A percentile compares a stretch with the other conserved stretches of the same genome.
Evolutionary conservation across 2,888 invertebrate genomes (phyloP).

Genomic region (Eubasilissa splendida): DNA sequence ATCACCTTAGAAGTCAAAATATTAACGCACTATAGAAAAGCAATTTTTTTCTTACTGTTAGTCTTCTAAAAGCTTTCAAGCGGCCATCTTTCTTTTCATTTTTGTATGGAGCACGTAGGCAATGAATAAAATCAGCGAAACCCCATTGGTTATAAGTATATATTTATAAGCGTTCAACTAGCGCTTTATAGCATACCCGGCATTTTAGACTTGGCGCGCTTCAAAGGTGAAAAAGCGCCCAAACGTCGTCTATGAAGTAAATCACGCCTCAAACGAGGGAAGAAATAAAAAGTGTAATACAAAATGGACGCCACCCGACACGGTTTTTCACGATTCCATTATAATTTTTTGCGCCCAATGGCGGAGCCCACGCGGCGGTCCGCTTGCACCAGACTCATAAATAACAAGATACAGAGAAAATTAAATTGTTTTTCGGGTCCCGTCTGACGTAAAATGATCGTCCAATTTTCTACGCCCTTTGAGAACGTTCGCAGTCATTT

Average conservation of each 20-base stretch:
- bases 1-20: no score
- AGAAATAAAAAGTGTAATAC: neutral
- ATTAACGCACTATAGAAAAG: no score
- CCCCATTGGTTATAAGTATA: neutral
- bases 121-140: neutral
- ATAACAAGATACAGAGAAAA: conserved; percentile 50
- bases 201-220: neutral
- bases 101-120: no score
- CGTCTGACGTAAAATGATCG: conserved; percentile 31
- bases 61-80: no score
- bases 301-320: conserved; percentile 38
- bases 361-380: conserved; percentile 28
- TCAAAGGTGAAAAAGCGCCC: neutral
- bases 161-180: neutral
- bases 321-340: conserved; percentile 24
- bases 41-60: no score
- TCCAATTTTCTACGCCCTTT: conserved; percentile 2
- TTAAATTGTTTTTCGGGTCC: conserved; percentile 51
- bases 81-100: no score
- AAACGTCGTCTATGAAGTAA: neutral
- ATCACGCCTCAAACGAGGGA: conserved; percentile 21
- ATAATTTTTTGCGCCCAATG: conserved; percentile 24
- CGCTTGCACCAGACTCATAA: conserved; percentile 47
- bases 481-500: neutral
- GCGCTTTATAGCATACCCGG: neutral